These are phyloP conservation scores for Plecotus auritus DNA, from an alignment of 2,113 vertebrate species.

Conservation along the genomic window DNA sequence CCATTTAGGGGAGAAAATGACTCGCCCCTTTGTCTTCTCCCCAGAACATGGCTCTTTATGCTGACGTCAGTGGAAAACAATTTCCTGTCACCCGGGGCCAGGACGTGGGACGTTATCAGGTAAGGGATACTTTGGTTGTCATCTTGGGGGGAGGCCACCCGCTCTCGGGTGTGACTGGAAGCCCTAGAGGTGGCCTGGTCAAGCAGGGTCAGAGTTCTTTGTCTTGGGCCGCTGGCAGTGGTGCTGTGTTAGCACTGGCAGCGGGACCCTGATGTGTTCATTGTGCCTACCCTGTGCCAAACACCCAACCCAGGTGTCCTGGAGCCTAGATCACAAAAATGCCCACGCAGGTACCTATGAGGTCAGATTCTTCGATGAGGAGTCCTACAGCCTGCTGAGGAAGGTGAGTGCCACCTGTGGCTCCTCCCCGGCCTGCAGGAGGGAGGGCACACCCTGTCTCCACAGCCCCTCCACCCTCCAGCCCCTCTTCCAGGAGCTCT, in stretches of 20 bases:
- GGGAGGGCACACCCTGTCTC: not conserved
- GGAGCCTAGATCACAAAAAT: conserved; percentile 91
- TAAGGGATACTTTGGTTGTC: conserved; percentile 45
- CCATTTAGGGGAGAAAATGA: not conserved
- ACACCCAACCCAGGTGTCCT: conserved; percentile 85
- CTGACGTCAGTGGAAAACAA: conserved; percentile 92
- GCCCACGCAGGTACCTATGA: conserved; percentile 91
- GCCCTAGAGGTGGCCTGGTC: not conserved
- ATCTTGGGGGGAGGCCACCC: not conserved
- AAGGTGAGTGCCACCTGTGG: conserved; percentile 78
- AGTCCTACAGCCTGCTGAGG: conserved; percentile 89
- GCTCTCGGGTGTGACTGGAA: not conserved
- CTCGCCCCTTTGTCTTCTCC: not conserved
- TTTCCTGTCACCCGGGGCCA: conserved; percentile 94
- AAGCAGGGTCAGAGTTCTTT: not conserved
- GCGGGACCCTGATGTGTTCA: not conserved
- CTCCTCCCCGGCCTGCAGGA: not conserved
- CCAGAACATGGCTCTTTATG: conserved; percentile 92
- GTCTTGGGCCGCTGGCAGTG: not conserved
- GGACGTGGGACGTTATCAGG: conserved; percentile 94
- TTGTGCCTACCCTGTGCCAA: not conserved
- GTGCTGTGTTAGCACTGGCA: not conserved
- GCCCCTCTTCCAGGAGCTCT: not conserved
- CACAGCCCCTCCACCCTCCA: not conserved
- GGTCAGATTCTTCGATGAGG: conserved; percentile 94